A percentile compares a stretch with the other conserved stretches of the same genome.
Conservation (phyloP, 2,797 vertebrate genomes). For the Podargus strigoides region DNA sequence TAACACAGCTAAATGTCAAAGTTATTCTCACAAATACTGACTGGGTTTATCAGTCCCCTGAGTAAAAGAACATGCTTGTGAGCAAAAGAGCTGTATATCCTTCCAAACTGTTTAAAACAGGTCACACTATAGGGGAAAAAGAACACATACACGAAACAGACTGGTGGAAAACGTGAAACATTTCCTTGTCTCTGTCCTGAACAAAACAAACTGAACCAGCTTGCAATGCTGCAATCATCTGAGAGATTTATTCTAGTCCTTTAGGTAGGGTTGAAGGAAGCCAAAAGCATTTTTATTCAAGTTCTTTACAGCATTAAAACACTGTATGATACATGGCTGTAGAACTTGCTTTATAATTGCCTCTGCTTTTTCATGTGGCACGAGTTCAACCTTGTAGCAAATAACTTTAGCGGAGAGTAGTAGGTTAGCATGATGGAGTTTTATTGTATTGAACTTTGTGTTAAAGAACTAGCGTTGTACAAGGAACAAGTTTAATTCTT, state of each 20-base stretch:
- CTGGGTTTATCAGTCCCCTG: conserved; percentile 42
- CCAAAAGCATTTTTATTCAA: conserved; percentile 6
- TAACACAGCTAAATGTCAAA: conserved; percentile 1
- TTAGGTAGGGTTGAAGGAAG: conserved; percentile 17
- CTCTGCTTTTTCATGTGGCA: not conserved
- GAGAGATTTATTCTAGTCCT: conserved; percentile 39
- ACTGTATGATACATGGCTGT: not conserved
- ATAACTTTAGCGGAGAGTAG: not conserved
- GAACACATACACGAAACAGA: conserved; percentile 52
- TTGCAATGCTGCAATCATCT: not conserved
- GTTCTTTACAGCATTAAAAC: not conserved
- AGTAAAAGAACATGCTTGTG: not conserved
- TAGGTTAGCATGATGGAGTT: not conserved
- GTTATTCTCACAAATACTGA: conserved; percentile 14
- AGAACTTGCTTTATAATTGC: not conserved
- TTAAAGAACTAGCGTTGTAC: not conserved
- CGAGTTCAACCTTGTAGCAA: not conserved
- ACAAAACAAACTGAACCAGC: conserved; percentile 35
- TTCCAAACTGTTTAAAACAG: conserved; percentile 21
- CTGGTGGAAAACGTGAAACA: conserved; percentile 61
- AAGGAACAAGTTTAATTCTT: not conserved
- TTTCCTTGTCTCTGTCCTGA: conserved; percentile 39
- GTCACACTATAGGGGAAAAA: conserved; percentile 23
- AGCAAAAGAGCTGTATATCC: conserved; percentile 35
- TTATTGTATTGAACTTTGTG: not conserved